phyloP scores from a whole-genome alignment of 1,140 invertebrate genomes.

The Sarcophaga bullata region DNA sequence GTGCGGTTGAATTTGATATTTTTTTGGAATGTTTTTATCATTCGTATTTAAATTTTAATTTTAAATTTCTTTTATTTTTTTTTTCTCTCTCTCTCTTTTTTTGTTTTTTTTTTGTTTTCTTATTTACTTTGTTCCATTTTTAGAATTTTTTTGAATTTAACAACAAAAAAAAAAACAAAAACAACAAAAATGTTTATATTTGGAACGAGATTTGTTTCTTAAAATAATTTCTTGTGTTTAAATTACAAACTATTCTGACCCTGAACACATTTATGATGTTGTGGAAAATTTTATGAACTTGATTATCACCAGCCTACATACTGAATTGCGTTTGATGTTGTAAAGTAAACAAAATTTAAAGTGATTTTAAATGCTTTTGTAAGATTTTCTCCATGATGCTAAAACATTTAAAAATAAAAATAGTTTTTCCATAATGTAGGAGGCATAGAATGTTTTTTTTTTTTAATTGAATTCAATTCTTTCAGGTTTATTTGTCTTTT shows the following conservation, averaged over 20 bases:
- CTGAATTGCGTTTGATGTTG: background rate
- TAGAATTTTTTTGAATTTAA: background rate
- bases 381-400: too few species aligned
- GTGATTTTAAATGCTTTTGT: background rate
- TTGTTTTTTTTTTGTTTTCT: background rate
- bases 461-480: too few species aligned
- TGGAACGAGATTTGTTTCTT: background rate
- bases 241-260: background rate
- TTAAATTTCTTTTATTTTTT: too few species aligned
- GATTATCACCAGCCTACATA: too few species aligned
- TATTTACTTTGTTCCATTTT: background rate
- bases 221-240: background rate
- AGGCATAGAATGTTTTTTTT: too few species aligned
- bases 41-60: too few species aligned
- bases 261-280: background rate
- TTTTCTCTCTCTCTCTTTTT: too few species aligned
- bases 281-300: too few species aligned
- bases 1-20: too few species aligned
- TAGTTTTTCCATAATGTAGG: background rate
- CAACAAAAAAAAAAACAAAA: too few species aligned
- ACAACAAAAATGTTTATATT: background rate
- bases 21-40: too few species aligned
- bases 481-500: too few species aligned
- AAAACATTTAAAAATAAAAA: background rate
- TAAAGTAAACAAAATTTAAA: background rate